Percentiles rank a stretch among this genome's conserved stretches.
These are phyloP conservation scores for Pluvialis apricaria DNA, from an alignment of 2,113 vertebrate genomes.

Conservation along the genomic window DNA sequence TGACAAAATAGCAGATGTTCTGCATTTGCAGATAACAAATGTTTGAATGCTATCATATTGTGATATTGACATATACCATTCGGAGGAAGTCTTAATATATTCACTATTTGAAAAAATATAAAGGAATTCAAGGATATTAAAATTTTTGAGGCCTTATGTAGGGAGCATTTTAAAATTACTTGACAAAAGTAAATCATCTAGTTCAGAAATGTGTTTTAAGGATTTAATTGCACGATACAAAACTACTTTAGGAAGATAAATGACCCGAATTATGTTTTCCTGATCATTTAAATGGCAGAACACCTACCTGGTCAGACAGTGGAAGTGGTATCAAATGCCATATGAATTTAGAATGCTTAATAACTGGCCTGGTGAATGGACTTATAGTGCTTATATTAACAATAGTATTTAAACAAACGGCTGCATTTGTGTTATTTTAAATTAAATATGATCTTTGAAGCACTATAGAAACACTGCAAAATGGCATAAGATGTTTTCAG, in stretches of 20 bases:
- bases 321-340: neutral
- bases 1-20: conserved; percentile 57
- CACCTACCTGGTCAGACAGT: neutral
- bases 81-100: neutral
- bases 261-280: neutral
- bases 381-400: neutral
- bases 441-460: neutral
- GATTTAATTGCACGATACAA: neutral
- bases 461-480: neutral
- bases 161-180: conserved; percentile 7
- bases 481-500: neutral
- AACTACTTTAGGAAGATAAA: neutral
- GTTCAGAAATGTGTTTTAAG: conserved; percentile 19
- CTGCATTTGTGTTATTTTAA: neutral
- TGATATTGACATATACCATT: conserved; percentile 35
- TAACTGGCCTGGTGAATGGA: neutral
- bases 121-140: conserved; percentile 5
- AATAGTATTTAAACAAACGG: neutral
- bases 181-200: neutral
- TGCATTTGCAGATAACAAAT: conserved; percentile 36
- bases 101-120: neutral
- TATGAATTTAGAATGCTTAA: neutral
- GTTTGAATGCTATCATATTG: conserved; percentile 45
- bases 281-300: neutral
- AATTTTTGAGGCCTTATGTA: neutral